Conservation (phyloP, 2,113 vertebrate species). For the Pithys albifrons region DNA sequence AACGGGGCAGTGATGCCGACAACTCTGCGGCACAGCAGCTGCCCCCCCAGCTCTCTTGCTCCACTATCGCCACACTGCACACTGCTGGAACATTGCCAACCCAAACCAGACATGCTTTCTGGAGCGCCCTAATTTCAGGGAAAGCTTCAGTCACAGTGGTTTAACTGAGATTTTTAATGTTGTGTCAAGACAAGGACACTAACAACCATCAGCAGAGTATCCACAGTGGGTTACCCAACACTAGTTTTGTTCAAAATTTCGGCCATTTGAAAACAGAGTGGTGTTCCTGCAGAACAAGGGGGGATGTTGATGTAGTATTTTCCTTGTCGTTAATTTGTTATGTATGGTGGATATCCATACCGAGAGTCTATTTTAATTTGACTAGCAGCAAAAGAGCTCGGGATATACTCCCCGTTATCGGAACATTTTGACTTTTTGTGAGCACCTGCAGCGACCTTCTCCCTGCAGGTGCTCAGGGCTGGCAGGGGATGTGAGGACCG, state of each 20-base stretch:
- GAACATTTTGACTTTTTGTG: neutral
- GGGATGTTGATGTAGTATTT: neutral
- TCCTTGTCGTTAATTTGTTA: neutral
- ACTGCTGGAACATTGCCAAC: neutral
- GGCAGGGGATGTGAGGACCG: neutral
- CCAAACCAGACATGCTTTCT: neutral
- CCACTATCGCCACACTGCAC: neutral
- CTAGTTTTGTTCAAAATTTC: neutral
- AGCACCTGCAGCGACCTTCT: neutral
- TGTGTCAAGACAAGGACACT: neutral
- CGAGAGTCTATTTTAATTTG: neutral
- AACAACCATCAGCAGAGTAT: neutral
- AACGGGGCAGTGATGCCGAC: neutral
- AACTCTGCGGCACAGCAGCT: neutral
- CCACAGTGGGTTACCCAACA: neutral
- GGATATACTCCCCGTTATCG: neutral
- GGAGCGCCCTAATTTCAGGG: constrained; percentile 18
- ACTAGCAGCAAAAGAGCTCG: neutral
- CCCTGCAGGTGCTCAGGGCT: neutral
- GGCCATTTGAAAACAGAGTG: neutral
- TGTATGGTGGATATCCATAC: neutral
- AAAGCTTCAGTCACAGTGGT: neutral
- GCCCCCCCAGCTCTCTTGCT: neutral
- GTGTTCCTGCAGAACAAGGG: neutral
- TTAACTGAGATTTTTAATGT: neutral